Conservation (phyloP, 2,113 vertebrate genomes). For the Scatophagus argus region DNA sequence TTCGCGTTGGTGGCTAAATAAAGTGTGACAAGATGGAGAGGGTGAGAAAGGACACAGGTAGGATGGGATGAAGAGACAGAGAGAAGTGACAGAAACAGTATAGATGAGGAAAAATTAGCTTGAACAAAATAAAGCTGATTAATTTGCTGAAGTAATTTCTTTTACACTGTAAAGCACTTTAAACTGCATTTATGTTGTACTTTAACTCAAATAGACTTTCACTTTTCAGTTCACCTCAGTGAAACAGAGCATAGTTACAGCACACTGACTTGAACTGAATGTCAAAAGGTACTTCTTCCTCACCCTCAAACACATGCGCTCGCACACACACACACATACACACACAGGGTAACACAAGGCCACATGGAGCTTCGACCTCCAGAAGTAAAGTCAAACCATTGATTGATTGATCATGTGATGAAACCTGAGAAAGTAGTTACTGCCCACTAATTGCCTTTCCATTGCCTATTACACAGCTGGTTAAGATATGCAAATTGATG, state of each 20-base stretch:
- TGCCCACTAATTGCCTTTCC: constrained; percentile 62
- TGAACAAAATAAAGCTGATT: neutral
- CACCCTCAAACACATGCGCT: neutral
- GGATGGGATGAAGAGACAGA: neutral
- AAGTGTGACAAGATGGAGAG: constrained; percentile 26
- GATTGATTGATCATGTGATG: constrained; percentile 71
- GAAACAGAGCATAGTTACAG: neutral
- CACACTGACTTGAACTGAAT: neutral
- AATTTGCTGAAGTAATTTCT: neutral
- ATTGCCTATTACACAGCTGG: constrained; percentile 73
- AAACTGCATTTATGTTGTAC: neutral
- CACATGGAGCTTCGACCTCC: constrained; percentile 35
- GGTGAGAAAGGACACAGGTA: constrained; percentile 11
- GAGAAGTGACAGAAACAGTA: neutral
- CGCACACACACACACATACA: neutral
- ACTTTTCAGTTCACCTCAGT: neutral
- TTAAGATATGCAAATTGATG: constrained; percentile 68
- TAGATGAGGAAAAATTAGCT: neutral
- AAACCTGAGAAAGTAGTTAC: constrained; percentile 65
- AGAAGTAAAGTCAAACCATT: constrained; percentile 47
- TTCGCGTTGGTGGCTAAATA: constrained; percentile 47
- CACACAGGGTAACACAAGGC: neutral
- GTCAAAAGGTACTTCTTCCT: neutral
- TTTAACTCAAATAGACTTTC: neutral
- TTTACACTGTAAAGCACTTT: neutral